These are phyloP conservation scores for Siderastrea radians DNA, from an alignment of 92 coral and sea anemone species.

Conservation along the genomic window DNA sequence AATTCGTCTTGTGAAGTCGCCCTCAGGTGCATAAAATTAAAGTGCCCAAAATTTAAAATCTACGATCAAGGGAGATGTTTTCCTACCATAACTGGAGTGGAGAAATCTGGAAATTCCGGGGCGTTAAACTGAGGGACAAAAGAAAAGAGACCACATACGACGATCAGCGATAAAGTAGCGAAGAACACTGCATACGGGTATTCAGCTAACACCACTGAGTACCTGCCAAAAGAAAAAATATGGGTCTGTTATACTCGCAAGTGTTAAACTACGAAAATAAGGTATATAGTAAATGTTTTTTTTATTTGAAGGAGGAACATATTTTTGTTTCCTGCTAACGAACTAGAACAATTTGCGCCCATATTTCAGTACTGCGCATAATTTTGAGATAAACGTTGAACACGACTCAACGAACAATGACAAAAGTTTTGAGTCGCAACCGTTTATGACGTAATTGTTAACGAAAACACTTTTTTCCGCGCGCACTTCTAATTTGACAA, in stretches of 20 bases:
- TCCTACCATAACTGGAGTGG: constrained; percentile 91
- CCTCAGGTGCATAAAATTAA: background rate
- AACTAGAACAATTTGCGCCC: background rate
- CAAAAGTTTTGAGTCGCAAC: too few species aligned
- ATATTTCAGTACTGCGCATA: background rate
- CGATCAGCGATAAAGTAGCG: constrained; percentile 70
- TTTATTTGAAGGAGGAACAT: too few species aligned
- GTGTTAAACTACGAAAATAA: too few species aligned
- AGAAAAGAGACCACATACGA: constrained; percentile 76
- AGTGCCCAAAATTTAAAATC: background rate
- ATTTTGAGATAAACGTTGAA: background rate
- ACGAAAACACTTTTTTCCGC: background rate
- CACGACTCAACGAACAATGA: too few species aligned
- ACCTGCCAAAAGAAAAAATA: constrained; percentile 51
- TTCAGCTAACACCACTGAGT: constrained; percentile 85
- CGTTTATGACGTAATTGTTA: background rate
- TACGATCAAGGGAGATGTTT: background rate
- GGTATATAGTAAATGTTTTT: too few species aligned
- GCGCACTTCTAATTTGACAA: background rate
- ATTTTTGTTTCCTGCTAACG: too few species aligned
- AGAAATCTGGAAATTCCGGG: constrained; percentile 90
- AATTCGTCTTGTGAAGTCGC: background rate
- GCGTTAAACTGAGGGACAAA: constrained; percentile 94
- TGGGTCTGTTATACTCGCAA: background rate
- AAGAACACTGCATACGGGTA: constrained; percentile 87